Evolutionary conservation across 2,113 vertebrate genomes (phyloP).

Genomic region (Seriola dumerili): DNA sequence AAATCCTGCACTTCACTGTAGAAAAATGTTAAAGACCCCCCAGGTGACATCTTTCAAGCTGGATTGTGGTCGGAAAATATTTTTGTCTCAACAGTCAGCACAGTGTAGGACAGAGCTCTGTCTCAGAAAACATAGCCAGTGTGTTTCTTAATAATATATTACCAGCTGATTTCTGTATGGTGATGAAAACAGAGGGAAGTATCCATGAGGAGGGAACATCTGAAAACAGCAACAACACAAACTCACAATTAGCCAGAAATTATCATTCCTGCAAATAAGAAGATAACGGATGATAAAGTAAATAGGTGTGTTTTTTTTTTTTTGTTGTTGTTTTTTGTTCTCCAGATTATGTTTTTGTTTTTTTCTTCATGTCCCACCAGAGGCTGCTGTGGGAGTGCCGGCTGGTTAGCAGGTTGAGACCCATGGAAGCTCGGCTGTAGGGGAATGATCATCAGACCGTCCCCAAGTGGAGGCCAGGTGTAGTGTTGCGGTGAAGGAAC

Average conservation of each 20-base stretch:
- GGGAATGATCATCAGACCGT: conserved; percentile 44
- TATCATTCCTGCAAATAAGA: not conserved
- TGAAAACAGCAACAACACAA: conserved; percentile 32
- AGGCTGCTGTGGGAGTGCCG: conserved; percentile 55
- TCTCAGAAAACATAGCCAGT: conserved; percentile 17
- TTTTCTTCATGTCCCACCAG: conserved; percentile 43
- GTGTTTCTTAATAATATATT: conserved; percentile 24
- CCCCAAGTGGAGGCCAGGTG: conserved; percentile 60
- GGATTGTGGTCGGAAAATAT: conserved; percentile 20
- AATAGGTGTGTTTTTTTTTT: not conserved
- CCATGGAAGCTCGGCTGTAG: conserved; percentile 30
- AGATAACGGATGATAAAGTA: not conserved
- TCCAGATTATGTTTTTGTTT: too few relatives aligned
- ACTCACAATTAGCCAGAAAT: not conserved
- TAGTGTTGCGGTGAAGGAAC: conserved; percentile 48
- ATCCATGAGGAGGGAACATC: conserved; percentile 65
- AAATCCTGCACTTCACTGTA: not conserved
- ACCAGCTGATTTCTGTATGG: conserved; percentile 69
- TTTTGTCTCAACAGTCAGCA: not conserved
- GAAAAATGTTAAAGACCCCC: conserved; percentile 31
- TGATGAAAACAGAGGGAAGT: conserved; percentile 57
- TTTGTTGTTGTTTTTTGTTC: not conserved
- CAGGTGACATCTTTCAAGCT: conserved; percentile 36
- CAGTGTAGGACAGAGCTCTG: not conserved
- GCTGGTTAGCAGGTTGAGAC: conserved; percentile 43